Evolutionary conservation across 2,888 invertebrate species (phyloP).

Genomic region (Strigamia crassipes): DNA sequence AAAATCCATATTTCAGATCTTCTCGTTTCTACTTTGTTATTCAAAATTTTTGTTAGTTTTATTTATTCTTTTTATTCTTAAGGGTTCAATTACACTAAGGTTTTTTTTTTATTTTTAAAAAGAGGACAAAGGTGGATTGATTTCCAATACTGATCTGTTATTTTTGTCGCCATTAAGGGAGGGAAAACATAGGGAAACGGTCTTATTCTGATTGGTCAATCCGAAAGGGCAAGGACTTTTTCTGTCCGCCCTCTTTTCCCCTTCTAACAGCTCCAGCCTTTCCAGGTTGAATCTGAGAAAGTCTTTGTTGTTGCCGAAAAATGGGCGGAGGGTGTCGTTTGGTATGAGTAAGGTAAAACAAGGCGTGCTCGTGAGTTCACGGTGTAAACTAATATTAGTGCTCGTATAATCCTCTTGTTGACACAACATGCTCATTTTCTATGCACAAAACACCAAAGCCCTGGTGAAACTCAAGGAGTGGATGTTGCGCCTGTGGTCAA

Average conservation of each 20-base stretch:
- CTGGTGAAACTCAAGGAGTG: constrained; percentile 26
- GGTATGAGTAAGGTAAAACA: constrained; percentile 1
- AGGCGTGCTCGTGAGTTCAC: constrained; percentile 22
- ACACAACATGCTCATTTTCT: constrained; percentile 17
- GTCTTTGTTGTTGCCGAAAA: constrained; percentile 21
- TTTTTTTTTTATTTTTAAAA: not conserved
- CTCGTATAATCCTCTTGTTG: constrained; percentile 17
- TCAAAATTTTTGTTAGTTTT: not conserved
- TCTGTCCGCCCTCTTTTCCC: not conserved
- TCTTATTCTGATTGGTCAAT: not conserved
- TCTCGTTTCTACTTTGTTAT: constrained; percentile 1
- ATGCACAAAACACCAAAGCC: not conserved
- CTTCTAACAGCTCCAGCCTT: not conserved
- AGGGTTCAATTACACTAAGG: not conserved
- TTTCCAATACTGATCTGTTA: not conserved
- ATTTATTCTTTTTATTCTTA: too few species aligned
- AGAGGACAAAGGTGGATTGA: not conserved
- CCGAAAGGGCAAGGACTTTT: not conserved
- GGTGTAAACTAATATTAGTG: constrained; percentile 23
- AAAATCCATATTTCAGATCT: constrained; percentile 42
- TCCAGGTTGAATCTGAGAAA: not conserved
- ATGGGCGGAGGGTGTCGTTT: constrained; percentile 25
- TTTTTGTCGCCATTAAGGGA: not conserved
- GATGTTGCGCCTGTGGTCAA: constrained; percentile 43
- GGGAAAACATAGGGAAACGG: not conserved